Conservation (phyloP, 2,797 vertebrate species). For the Hydrolagus colliei region DNA sequence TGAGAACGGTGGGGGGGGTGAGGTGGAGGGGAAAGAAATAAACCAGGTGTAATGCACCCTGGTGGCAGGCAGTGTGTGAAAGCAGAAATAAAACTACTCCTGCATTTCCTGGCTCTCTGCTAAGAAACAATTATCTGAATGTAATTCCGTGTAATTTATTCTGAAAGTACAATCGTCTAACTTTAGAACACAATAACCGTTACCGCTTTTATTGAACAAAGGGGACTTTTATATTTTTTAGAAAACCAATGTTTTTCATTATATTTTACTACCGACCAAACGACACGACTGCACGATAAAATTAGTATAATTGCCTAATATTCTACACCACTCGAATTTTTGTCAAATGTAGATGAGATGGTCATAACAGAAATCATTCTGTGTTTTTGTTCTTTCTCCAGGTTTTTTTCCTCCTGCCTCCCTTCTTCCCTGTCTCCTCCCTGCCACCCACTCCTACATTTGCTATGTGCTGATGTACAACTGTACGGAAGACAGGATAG, state of each 20-base stretch:
- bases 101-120: neutral
- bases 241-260: neutral
- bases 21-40: no score
- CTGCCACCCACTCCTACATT: neutral
- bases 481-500: neutral
- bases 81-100: neutral
- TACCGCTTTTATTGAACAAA: neutral
- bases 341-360: no score
- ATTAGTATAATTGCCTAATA: neutral
- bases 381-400: neutral
- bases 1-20: no score
- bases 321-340: neutral
- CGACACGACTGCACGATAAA: neutral
- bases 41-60: neutral
- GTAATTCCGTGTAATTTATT: neutral
- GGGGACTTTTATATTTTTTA: neutral
- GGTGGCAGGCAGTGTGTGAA: neutral
- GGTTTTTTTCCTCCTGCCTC: neutral
- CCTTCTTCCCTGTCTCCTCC: neutral
- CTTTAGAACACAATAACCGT: neutral
- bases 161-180: neutral
- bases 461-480: neutral
- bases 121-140: conserved; percentile 10
- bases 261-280: neutral
- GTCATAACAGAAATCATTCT: neutral